These are phyloP conservation scores for Podarcis siculus DNA, from an alignment of 2,797 vertebrate genomes.

Conservation along the genomic window DNA sequence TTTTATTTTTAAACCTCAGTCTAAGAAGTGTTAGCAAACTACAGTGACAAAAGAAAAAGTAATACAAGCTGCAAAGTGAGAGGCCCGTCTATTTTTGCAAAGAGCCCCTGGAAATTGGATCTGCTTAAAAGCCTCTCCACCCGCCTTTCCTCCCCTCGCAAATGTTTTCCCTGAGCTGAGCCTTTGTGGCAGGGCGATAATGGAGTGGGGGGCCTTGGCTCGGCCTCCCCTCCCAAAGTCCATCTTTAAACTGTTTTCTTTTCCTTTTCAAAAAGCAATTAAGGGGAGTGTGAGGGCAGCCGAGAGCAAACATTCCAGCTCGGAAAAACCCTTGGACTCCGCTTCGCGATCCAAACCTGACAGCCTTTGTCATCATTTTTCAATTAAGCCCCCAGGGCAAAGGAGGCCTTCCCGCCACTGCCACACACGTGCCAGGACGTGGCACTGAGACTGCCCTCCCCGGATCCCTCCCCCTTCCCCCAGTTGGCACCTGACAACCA, in stretches of 20 bases:
- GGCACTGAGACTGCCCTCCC: neutral
- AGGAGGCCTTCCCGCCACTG: neutral
- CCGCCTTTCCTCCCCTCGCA: neutral
- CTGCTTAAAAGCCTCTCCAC: neutral
- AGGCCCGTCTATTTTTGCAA: neutral
- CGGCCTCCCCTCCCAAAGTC: neutral
- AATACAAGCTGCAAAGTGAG: neutral
- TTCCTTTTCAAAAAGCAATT: constrained; percentile 33
- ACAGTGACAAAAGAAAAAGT: neutral
- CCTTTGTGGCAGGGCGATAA: constrained; percentile 14
- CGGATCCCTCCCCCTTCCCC: neutral
- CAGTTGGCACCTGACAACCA: neutral
- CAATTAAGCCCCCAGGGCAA: constrained; percentile 1
- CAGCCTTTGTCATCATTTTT: constrained; percentile 13
- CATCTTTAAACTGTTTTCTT: constrained; percentile 38
- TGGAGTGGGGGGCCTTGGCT: constrained; percentile 5
- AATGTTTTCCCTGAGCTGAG: constrained; percentile 8
- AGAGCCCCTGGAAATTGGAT: constrained; percentile 11
- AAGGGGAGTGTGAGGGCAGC: constrained; percentile 3
- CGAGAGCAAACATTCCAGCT: constrained; percentile 14
- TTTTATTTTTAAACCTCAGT: neutral
- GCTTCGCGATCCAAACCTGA: constrained; percentile 20
- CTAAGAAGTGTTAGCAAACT: constrained; percentile 10
- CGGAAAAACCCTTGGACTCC: constrained; percentile 24
- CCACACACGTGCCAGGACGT: neutral